Base-by-base conservation (phyloP, 2,113 vertebrate genomes). In the Notothenia rossii region DNA sequence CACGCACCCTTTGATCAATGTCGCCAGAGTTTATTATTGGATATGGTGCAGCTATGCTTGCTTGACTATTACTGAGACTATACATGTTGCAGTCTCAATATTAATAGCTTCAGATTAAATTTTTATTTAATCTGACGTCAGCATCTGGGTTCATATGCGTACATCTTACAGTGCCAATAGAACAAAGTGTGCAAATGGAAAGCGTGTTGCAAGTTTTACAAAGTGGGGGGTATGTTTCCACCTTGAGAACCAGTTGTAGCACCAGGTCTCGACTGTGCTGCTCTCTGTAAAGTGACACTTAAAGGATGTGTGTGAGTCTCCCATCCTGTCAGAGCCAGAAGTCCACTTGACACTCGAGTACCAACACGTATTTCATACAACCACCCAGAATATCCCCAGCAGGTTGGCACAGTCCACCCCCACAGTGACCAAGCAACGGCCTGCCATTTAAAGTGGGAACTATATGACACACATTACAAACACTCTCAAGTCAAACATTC, bases 261-360 rank as follows among this genome's bases (percentile, higher is more conserved):
- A 71, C 18, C 10, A 66, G 58, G 75, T 71, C 67, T 68, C 70
- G 22, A 15, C 55, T 63, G 72, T 40, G 11, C 88, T 50, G 74
- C 70, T 76, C 77, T 82, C 49, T 79, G 82, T 90, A 83, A 89
- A 92, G 82, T 83, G 73, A 81, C 87, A 89, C 88, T 87, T 87
- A 79, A 81, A 88, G 83, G 86, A 89, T 84, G 81, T 87, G 79
- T 86, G 85, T 62, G 82, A 84, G 84, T 86, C 77, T 91, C 77
- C 75, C 74, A 82, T 89, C 84, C 90, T 92, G 88, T 90, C 82
- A 85, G 50, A 88, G 86, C 62, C 83, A 85, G 85, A 79, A 60
- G 82, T 79, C 85, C 85, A 92, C 92, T 93, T 90, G 76, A 90
- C 86, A 83, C 87, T 91, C 75, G 86, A 93, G 93, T 86, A 91